Evolutionary conservation across 2,113 vertebrate genomes (phyloP).

Genomic region (Oreotrochilus melanogaster): DNA sequence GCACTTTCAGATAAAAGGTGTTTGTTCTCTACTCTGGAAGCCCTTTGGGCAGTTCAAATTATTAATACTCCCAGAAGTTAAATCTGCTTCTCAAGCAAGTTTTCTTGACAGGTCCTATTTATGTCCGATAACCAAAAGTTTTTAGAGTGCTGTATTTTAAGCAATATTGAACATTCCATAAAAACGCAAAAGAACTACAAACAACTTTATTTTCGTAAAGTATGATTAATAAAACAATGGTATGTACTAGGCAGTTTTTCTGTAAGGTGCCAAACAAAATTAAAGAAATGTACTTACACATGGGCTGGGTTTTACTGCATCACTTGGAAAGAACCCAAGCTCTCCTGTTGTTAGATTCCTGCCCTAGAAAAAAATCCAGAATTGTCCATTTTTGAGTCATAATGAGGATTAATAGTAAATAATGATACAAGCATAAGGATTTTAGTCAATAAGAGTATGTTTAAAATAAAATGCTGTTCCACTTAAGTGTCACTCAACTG

Average conservation of each 20-base stretch:
- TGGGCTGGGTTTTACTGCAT: slow-evolving; percentile 93
- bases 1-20: not conserved
- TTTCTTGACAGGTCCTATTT: not conserved
- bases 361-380: slow-evolving; percentile 83
- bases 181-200: not conserved
- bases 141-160: not conserved
- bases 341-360: slow-evolving; percentile 91
- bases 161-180: not conserved
- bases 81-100: not conserved
- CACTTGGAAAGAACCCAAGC: slow-evolving; percentile 95
- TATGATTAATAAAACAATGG: slow-evolving; percentile 11
- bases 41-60: slow-evolving; percentile 19
- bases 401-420: not conserved
- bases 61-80: slow-evolving; percentile 19
- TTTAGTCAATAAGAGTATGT: not conserved
- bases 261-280: not conserved
- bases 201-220: not conserved
- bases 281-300: slow-evolving; percentile 86
- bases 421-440: not conserved
- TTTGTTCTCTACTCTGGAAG: slow-evolving; percentile 17
- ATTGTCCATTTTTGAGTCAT: slow-evolving; percentile 29
- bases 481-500: not conserved
- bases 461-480: not conserved
- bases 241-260: not conserved
- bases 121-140: not conserved